Base-by-base conservation (phyloP, 2,888 invertebrate species). In the Pseudococcus longispinus region DNA sequence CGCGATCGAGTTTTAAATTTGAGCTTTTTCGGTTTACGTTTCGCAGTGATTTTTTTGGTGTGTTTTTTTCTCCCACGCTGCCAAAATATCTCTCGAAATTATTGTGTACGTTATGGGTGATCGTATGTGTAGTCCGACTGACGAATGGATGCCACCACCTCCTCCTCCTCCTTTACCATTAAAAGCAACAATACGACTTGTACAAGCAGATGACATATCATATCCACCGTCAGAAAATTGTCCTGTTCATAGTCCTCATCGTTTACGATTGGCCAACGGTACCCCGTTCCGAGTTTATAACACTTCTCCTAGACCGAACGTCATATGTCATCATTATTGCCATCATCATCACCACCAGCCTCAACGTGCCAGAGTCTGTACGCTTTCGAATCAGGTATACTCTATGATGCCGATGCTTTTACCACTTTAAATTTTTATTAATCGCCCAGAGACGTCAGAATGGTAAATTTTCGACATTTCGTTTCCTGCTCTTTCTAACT, bases 161-260 rank as follows among this genome's bases (percentile, higher is more conserved):
- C 84, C 88, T 13, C 88, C 84, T 29, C 84, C 87, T 1, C 70
- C 83, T 15, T 23, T 80, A 46, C 77, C 77, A 46, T 20, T 86
- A 42, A 77, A 77, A 77, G 87, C 87, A 23, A 83, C 87, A 29
- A 83, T 83, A 80, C 83, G 87, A 77, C 44, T 87, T 82, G 87
- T 87, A 37, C 83, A 87, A 37, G 83, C 83, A 18, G 87, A 87
- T 20, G 87, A 83, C 88, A 87, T 87, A 74, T 88, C 87, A 87
- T 88, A 87, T 85, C 88, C 87, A 65, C 88, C 87, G 85, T 83
- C 87, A 60, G 88, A 87, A 90, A 92, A 93, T 90, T 95, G 95
- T 90, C 95, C 95, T 82, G 94, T 95, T 90, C 95, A 95, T 91
- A 95, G 94, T 90, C 95, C 95, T 37, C 95, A 94, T 91, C 92